Percentiles rank a stretch among this genome's conserved stretches.
phyloP scores from a whole-genome alignment of 2,888 invertebrate genomes.

The Agelastica alni region DNA sequence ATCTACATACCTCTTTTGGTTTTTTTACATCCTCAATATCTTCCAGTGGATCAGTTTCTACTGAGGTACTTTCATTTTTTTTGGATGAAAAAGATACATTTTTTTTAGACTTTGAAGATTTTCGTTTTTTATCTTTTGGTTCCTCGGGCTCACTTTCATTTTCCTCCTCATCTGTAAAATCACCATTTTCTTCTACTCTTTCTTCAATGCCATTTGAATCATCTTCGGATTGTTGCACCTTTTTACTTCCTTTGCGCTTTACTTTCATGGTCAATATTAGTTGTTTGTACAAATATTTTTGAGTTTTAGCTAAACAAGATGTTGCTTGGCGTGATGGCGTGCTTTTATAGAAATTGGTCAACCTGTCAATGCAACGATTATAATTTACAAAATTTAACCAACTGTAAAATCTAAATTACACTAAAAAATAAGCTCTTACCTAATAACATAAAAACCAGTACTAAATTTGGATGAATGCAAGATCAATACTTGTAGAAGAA shows the following conservation, averaged over 20 bases:
- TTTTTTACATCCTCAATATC: constrained; percentile 19
- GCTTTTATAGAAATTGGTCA: no score
- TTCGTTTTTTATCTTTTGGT: constrained; percentile 42
- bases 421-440: background rate
- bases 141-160: constrained; percentile 26
- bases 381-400: constrained; percentile 9
- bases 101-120: constrained; percentile 39
- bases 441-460: background rate
- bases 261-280: no score
- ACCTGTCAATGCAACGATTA: no score
- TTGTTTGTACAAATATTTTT: no score
- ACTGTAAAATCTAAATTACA: background rate
- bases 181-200: constrained; percentile 33
- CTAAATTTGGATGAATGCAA: background rate
- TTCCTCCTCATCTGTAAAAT: constrained; percentile 39
- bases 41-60: constrained; percentile 14
- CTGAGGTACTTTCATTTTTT: constrained; percentile 16
- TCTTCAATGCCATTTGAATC: constrained; percentile 31
- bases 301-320: no score
- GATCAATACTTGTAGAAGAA: background rate
- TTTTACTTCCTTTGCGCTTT: constrained; percentile 30
- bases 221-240: constrained; percentile 26
- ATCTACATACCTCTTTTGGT: constrained; percentile 24
- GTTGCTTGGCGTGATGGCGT: no score
- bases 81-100: constrained; percentile 22